Conservation (phyloP, 2,888 invertebrate species). For the Aspidapion aeneum region DNA sequence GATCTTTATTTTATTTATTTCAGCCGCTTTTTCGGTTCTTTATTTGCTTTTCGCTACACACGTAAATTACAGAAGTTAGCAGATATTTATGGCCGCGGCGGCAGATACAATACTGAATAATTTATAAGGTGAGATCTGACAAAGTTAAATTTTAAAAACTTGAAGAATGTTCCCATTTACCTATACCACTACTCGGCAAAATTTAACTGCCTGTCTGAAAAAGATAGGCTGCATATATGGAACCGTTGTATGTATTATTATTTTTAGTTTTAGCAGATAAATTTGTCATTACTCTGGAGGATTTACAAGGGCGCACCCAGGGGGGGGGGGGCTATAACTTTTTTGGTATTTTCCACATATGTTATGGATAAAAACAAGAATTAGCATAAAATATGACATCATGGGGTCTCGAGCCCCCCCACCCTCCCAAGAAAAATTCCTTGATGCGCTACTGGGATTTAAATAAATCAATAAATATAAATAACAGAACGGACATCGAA, state of each 20-base stretch:
- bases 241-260: slow-evolving; percentile 38
- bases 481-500: no score
- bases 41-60: slow-evolving; percentile 37
- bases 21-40: slow-evolving; percentile 23
- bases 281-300: slow-evolving; percentile 9
- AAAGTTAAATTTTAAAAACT: slow-evolving; percentile 47
- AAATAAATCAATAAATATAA: no score
- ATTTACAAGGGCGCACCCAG: no score
- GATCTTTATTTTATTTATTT: background rate
- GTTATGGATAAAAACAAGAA: no score
- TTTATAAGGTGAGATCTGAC: slow-evolving; percentile 49
- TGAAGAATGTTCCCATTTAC: slow-evolving; percentile 44
- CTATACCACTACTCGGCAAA: no score
- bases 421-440: no score
- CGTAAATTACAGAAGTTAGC: slow-evolving; percentile 44
- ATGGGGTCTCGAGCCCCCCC: no score
- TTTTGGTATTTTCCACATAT: no score
- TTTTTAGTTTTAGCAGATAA: slow-evolving; percentile 30
- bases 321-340: no score
- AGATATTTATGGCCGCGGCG: slow-evolving; percentile 44
- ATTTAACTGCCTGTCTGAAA: no score
- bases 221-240: slow-evolving; percentile 39
- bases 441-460: no score
- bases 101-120: slow-evolving; percentile 46
- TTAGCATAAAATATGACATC: no score